These are phyloP conservation scores for Carabus problematicus DNA, from an alignment of 2,888 invertebrate species.

Conservation along the genomic window DNA sequence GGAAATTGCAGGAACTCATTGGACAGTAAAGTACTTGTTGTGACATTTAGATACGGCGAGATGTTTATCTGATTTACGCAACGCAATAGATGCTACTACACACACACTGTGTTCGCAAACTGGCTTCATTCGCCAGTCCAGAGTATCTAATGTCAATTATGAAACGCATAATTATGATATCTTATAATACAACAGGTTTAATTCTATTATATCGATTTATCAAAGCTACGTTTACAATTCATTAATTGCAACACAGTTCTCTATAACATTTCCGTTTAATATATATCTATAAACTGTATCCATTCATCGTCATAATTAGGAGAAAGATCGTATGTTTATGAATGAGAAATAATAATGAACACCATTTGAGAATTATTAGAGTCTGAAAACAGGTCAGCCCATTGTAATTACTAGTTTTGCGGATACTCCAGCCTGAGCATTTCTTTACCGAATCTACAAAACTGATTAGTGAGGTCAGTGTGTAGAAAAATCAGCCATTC, in stretches of 20 bases:
- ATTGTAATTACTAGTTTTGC: conserved; percentile 26
- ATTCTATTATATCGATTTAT: too few species aligned
- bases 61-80: conserved; percentile 22
- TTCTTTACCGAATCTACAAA: conserved; percentile 3
- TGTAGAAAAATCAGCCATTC: too few species aligned
- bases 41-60: conserved; percentile 9
- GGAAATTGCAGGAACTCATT: conserved; percentile 11
- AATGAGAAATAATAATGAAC: conserved; percentile 24
- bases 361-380: conserved; percentile 17
- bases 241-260: too few species aligned
- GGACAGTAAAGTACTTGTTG: conserved; percentile 5
- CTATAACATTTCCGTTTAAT: conserved; percentile 4
- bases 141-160: too few species aligned
- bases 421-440: conserved; percentile 19
- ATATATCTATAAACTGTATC: neutral
- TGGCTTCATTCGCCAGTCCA: conserved; percentile 10
- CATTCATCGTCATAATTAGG: neutral
- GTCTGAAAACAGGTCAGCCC: conserved; percentile 28
- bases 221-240: too few species aligned
- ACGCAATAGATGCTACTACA: neutral
- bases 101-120: neutral
- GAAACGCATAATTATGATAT: too few species aligned
- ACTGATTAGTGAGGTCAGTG: too few species aligned
- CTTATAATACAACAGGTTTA: too few species aligned
- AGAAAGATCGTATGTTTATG: conserved; percentile 10